phyloP scores from a whole-genome alignment of 2,113 vertebrate genomes.

The Halichoerus grypus region DNA sequence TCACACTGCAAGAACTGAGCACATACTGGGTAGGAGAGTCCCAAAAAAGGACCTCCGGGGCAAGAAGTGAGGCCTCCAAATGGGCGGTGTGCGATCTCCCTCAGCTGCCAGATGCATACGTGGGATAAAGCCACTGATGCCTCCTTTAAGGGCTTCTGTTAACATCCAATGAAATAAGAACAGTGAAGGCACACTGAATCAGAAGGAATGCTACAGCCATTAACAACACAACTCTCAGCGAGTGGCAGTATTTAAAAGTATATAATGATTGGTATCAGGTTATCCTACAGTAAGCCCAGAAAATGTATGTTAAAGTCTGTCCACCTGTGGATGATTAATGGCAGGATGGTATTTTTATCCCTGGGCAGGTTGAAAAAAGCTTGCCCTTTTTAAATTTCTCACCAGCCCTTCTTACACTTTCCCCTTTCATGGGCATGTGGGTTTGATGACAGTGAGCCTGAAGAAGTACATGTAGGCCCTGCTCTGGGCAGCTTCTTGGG shows the following conservation, averaged over 20 bases:
- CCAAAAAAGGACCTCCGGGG: neutral
- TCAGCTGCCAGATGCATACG: neutral
- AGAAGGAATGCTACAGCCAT: neutral
- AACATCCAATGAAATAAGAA: neutral
- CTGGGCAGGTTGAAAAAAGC: neutral
- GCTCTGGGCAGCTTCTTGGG: neutral
- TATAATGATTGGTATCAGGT: neutral
- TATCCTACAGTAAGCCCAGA: slow-evolving; percentile 22
- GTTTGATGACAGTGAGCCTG: neutral
- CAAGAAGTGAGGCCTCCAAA: neutral
- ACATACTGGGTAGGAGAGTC: no score
- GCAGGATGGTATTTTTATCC: neutral
- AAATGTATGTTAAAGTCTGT: slow-evolving; percentile 61
- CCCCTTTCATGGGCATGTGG: neutral
- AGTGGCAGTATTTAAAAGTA: neutral
- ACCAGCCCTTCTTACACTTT: neutral
- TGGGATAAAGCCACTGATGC: neutral
- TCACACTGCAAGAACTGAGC: no score
- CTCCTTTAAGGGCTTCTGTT: neutral
- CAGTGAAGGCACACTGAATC: neutral
- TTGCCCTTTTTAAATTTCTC: slow-evolving; percentile 10
- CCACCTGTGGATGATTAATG: slow-evolving; percentile 42
- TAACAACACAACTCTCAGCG: neutral
- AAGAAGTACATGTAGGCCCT: neutral
- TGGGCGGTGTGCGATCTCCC: neutral